phyloP scores from a whole-genome alignment of 2,113 vertebrate genomes.

The Gasterosteus aculeatus region DNA sequence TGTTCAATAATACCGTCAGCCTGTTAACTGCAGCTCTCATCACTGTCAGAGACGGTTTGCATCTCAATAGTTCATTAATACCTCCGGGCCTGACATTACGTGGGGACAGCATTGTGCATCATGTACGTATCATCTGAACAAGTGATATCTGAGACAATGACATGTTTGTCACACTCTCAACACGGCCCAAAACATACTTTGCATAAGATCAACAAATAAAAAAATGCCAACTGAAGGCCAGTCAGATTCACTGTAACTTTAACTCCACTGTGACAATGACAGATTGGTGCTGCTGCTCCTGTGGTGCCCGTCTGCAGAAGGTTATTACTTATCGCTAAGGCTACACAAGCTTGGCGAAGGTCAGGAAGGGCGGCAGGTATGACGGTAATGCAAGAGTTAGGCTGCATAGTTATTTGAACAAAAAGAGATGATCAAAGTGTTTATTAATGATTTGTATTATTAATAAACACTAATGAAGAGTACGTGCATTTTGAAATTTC shows the following conservation, averaged over 20 bases:
- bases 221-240: constrained; percentile 19
- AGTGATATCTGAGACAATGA: not conserved
- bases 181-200: constrained; percentile 5
- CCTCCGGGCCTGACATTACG: not conserved
- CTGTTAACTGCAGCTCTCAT: not conserved
- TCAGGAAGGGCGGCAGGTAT: constrained; percentile 5
- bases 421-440: not conserved
- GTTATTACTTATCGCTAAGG: constrained; percentile 17
- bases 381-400: constrained; percentile 19
- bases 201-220: constrained; percentile 4
- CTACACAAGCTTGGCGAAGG: constrained; percentile 36
- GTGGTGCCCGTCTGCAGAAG: constrained; percentile 5
- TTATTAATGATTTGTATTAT: too few relatives aligned
- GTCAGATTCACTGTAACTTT: constrained; percentile 13
- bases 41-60: not conserved
- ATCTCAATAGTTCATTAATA: not conserved
- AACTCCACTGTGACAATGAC: constrained; percentile 32
- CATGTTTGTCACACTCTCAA: not conserved
- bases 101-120: not conserved
- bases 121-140: not conserved
- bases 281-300: constrained; percentile 30
- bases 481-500: not conserved
- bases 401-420: not conserved
- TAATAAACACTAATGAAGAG: not conserved
- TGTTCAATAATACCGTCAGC: not conserved